phyloP scores from a whole-genome alignment of 2,797 vertebrate species.

The Triplophysa bombifrons region DNA sequence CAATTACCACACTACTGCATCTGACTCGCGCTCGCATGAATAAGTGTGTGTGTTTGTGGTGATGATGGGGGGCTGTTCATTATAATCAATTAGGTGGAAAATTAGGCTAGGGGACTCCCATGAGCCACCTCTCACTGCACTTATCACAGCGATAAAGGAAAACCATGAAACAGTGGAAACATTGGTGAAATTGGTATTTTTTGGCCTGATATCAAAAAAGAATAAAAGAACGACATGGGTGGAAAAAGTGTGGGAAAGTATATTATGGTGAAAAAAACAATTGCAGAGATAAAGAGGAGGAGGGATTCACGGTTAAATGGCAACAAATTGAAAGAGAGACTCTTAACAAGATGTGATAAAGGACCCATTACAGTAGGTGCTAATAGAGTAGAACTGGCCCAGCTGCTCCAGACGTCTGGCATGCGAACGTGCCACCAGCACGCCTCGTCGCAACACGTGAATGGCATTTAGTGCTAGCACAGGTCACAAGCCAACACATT shows the following conservation, averaged over 20 bases:
- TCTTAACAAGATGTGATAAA: constrained; percentile 56
- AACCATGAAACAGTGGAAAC: constrained; percentile 47
- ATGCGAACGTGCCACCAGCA: constrained; percentile 51
- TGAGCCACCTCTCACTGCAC: constrained; percentile 67
- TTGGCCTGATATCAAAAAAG: background rate
- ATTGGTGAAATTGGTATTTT: constrained; percentile 16
- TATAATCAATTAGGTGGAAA: constrained; percentile 80
- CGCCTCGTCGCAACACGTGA: constrained; percentile 52
- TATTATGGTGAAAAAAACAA: constrained; percentile 14
- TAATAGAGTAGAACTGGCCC: constrained; percentile 68
- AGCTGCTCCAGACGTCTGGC: constrained; percentile 68
- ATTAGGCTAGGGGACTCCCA: constrained; percentile 75
- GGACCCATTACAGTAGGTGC: constrained; percentile 69
- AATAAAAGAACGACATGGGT: constrained; percentile 9
- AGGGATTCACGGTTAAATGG: constrained; percentile 32
- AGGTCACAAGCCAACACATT: constrained; percentile 56
- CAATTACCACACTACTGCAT: constrained; percentile 78
- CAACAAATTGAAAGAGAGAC: constrained; percentile 34
- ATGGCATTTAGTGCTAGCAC: constrained; percentile 51
- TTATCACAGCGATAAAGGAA: constrained; percentile 65
- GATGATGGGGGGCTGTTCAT: constrained; percentile 71
- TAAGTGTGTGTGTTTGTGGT: constrained; percentile 17
- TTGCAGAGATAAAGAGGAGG: constrained; percentile 33
- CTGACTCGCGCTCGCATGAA: constrained; percentile 58
- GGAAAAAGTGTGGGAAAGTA: constrained; percentile 12